phyloP scores from a whole-genome alignment of 2,797 vertebrate genomes.

The Argyrosomus regius region DNA sequence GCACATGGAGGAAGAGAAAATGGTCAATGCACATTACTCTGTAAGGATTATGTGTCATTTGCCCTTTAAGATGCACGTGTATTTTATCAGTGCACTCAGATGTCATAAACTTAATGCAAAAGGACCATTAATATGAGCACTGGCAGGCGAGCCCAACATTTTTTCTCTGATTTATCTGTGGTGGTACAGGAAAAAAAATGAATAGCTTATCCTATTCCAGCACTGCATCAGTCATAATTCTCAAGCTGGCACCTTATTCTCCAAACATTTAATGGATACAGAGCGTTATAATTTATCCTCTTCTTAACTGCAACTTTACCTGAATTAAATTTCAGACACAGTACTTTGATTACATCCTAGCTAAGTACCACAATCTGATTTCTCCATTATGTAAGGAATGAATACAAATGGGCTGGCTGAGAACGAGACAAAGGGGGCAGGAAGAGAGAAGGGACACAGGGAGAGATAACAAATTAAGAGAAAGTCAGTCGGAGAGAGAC shows the following conservation, averaged over 20 bases:
- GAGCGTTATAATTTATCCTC: slow-evolving; percentile 58
- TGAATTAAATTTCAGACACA: slow-evolving; percentile 59
- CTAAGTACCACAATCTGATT: slow-evolving; percentile 66
- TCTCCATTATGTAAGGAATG: slow-evolving; percentile 47
- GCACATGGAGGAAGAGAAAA: slow-evolving; percentile 31
- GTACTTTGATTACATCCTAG: slow-evolving; percentile 62
- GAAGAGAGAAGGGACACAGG: neutral
- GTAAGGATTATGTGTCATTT: slow-evolving; percentile 59
- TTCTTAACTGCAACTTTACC: slow-evolving; percentile 65
- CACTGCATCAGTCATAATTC: slow-evolving; percentile 72
- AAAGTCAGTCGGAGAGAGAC: slow-evolving; percentile 29
- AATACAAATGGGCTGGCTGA: slow-evolving; percentile 58
- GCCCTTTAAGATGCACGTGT: slow-evolving; percentile 68
- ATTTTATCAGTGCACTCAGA: slow-evolving; percentile 68
- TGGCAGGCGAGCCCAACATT: slow-evolving; percentile 36
- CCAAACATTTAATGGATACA: slow-evolving; percentile 53
- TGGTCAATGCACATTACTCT: slow-evolving; percentile 48
- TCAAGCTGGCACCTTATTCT: slow-evolving; percentile 56
- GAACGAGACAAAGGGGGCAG: slow-evolving; percentile 34
- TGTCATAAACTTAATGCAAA: slow-evolving; percentile 77
- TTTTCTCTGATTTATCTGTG: slow-evolving; percentile 73
- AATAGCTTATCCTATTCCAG: slow-evolving; percentile 56
- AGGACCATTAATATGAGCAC: slow-evolving; percentile 66
- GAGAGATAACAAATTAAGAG: slow-evolving; percentile 50
- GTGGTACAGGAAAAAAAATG: slow-evolving; percentile 36